These are phyloP conservation scores for Drosophila melanogaster DNA, from an alignment of 1,140 invertebrate species.

Conservation along the genomic window DNA sequence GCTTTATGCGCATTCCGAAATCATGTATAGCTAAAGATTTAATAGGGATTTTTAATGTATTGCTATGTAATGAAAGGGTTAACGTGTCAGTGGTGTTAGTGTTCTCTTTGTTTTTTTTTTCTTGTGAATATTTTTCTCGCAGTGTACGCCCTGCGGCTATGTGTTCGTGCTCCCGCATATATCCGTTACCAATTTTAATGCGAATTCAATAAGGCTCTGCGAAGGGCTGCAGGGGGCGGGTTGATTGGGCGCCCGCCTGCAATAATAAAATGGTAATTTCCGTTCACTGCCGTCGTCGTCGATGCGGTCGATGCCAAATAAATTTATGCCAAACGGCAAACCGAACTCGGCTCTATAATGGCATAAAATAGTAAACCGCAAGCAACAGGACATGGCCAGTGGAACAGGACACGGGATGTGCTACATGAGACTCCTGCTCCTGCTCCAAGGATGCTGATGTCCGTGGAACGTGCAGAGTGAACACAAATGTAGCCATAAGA, in stretches of 20 bases:
- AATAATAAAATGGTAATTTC: slow-evolving; percentile 83
- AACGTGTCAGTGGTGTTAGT: background rate
- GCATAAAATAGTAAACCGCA: slow-evolving; percentile 74
- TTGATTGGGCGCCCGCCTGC: slow-evolving; percentile 45
- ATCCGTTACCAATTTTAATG: slow-evolving; percentile 81
- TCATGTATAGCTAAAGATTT: background rate
- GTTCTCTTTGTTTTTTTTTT: background rate
- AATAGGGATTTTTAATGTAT: background rate
- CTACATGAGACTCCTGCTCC: slow-evolving; percentile 1
- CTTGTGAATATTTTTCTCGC: background rate
- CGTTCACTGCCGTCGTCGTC: slow-evolving; percentile 41
- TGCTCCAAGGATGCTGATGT: slow-evolving; percentile 21
- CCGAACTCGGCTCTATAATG: slow-evolving; percentile 65
- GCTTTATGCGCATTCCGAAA: background rate
- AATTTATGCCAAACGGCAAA: slow-evolving; percentile 77
- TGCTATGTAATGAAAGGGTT: background rate
- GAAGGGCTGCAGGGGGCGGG: slow-evolving; percentile 13
- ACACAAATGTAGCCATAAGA: slow-evolving; percentile 58
- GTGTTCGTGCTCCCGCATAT: slow-evolving; percentile 65
- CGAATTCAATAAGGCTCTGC: slow-evolving; percentile 72
- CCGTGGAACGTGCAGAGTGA: slow-evolving; percentile 49
- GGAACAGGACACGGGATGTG: slow-evolving; percentile 16
- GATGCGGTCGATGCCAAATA: slow-evolving; percentile 50
- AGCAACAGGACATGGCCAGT: slow-evolving; percentile 47
- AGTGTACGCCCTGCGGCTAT: slow-evolving; percentile 12